Base-by-base conservation (phyloP, 2,113 vertebrate genomes). In the Otolemur garnettii region DNA sequence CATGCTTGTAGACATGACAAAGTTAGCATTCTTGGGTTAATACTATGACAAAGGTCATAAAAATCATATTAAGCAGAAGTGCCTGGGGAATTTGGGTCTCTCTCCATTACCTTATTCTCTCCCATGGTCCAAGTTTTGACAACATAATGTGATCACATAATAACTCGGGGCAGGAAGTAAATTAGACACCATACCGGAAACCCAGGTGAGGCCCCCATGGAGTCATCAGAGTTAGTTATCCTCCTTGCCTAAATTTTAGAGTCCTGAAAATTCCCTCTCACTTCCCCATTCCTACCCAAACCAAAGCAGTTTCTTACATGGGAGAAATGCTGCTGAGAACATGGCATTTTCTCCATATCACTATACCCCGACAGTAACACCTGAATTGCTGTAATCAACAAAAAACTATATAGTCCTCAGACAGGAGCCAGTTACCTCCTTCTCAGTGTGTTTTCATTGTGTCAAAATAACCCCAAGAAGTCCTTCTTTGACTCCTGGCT, bases 61-160 rank as follows among this genome's bases (percentile, higher is more conserved):
- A 94, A 96, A 78, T 90, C 95, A 89, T 77, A 85, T 94, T 95
- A 95, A 93, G 60, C 57, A 91, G 83, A 95, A 81, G 72, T 35
- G 3, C n/a, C 55, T 11, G 66, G 95, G 88, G 94, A 96, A 92
- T 96, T 93, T 22, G 19, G 87, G 92, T 69, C 96, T 97, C 57
- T 85, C 93, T 94, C 55, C 83, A 77, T 89, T 87, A 90, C 85
- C 85, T 91, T 77, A 90, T 45, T 96, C 84, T 94, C 45, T 83
- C 35, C 80, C 77, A 87, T 77, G 78, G 66, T 69, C 92, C 79
- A 87, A 84, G 55, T 92, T 94, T 95, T 97, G 93, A 97, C 89
- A 91, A 83, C 91, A 91, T 96, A 95, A 97, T 97, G 75, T 93
- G 93, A 97, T 97, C 95, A 95, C 35, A 91, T 94, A 96, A 97